Conservation (phyloP, 2,113 vertebrate genomes). For the Penelope pileata region DNA sequence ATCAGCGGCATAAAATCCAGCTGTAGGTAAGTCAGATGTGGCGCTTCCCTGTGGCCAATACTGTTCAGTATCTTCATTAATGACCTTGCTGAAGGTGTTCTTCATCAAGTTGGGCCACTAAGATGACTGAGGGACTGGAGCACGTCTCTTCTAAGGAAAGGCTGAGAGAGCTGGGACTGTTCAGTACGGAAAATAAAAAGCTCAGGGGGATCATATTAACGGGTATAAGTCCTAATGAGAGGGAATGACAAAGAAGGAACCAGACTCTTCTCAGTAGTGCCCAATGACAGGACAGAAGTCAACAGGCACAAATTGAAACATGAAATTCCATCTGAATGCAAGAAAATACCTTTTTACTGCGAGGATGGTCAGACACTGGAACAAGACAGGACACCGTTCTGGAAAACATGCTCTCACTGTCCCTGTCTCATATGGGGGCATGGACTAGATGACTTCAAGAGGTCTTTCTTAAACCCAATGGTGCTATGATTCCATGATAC, state of each 20-base stretch:
- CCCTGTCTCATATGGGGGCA: background rate
- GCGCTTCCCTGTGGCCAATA: background rate
- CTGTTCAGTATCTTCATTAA: background rate
- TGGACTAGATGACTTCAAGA: background rate
- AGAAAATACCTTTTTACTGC: background rate
- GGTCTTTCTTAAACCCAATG: background rate
- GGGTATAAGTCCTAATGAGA: background rate
- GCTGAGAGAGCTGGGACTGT: background rate
- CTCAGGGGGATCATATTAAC: background rate
- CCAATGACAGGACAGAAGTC: background rate
- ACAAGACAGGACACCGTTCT: background rate
- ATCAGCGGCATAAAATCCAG: background rate
- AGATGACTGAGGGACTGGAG: background rate
- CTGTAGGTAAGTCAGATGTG: background rate
- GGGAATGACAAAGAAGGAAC: background rate
- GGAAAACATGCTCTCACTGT: background rate
- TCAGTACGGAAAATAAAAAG: background rate
- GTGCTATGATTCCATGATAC: background rate
- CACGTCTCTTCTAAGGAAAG: background rate
- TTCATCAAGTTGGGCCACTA: too few species aligned
- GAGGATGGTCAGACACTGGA: background rate
- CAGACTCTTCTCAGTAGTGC: background rate
- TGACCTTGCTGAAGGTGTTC: background rate
- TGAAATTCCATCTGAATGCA: background rate
- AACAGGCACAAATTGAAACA: background rate